Conservation (phyloP, 35 echinoderm and acorn worm species). For the Lytechinus variegatus region DNA sequence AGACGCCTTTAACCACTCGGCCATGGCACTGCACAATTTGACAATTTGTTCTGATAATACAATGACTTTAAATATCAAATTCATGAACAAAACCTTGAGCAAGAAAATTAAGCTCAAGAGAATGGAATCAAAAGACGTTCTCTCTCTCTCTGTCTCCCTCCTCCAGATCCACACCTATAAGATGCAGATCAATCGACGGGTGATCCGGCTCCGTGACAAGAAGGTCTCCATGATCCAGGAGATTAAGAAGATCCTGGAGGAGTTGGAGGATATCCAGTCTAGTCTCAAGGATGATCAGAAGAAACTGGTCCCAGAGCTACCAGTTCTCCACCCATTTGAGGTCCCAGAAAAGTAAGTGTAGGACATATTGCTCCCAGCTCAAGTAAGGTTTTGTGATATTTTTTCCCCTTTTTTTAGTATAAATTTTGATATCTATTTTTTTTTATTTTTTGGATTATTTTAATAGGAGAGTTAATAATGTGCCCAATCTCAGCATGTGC, state of each 20-base stretch:
- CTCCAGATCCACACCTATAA: conserved; percentile 84
- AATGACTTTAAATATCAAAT: no score
- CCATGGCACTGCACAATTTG: no score
- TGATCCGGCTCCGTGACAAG: conserved; percentile 85
- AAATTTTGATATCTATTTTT: no score
- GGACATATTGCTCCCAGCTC: no score
- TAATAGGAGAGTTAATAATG: no score
- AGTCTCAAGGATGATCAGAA: conserved; percentile 67
- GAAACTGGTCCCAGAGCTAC: conserved; percentile 72
- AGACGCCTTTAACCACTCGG: no score
- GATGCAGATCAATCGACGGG: conserved; percentile 79
- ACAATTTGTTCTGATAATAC: no score
- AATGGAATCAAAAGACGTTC: neutral
- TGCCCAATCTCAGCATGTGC: no score
- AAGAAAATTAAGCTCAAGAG: neutral
- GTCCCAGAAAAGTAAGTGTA: conserved; percentile 84
- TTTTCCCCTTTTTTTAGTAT: no score
- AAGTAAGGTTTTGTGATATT: no score
- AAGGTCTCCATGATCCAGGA: conserved; percentile 84
- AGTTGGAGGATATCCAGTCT: conserved; percentile 71
- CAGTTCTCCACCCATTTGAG: conserved; percentile 71
- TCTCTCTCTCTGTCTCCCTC: neutral
- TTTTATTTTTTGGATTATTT: no score
- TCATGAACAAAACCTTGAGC: neutral
- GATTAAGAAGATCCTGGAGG: conserved; percentile 71